Conservation (phyloP, 2,113 vertebrate genomes). For the Elachura formosa region DNA sequence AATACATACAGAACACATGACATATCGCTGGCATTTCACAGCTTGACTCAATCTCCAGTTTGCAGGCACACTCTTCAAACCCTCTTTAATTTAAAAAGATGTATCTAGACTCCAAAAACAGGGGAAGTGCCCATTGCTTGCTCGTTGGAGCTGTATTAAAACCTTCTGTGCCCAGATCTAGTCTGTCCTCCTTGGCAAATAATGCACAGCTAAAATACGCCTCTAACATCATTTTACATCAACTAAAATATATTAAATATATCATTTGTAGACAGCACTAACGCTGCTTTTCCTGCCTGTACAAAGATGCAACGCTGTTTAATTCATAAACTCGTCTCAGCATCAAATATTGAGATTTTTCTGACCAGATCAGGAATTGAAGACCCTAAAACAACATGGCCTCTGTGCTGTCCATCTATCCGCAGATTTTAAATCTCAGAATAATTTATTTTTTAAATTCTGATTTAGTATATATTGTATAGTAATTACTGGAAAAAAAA, state of each 20-base stretch:
- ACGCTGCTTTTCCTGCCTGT: not conserved
- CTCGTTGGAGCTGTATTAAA: not conserved
- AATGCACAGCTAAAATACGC: not conserved
- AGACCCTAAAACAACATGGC: not conserved
- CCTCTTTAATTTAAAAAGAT: not conserved
- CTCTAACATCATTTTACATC: not conserved
- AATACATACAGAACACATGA: slow-evolving; percentile 16
- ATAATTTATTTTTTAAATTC: not conserved
- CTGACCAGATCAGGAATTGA: not conserved
- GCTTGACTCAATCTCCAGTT: not conserved
- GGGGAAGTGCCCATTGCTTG: not conserved
- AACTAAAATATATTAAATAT: not conserved
- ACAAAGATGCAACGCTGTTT: accelerated
- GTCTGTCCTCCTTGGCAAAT: not conserved
- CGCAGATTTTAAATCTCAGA: not conserved
- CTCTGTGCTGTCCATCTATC: accelerated
- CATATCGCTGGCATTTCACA: slow-evolving; percentile 14
- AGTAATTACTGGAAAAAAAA: not conserved
- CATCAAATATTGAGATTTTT: not conserved
- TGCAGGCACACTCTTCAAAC: not conserved
- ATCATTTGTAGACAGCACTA: not conserved
- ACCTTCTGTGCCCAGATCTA: accelerated
- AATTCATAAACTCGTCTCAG: not conserved
- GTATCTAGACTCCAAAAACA: not conserved
- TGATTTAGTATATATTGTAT: not conserved